Evolutionary conservation across 1,140 invertebrate genomes (phyloP).

Genomic region (Nixonia krombeini): DNA sequence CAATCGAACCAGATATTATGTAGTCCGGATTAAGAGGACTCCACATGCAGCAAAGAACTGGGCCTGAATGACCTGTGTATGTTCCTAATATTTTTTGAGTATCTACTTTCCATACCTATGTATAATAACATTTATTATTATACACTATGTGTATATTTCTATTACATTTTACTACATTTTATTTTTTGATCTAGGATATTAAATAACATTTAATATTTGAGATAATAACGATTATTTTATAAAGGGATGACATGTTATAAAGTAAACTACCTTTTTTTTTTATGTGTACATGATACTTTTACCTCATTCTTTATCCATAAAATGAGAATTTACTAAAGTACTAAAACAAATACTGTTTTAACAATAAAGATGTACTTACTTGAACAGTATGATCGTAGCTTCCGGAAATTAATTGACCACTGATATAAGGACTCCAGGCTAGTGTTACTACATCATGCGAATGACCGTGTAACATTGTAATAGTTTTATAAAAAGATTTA

Average conservation of each 20-base stretch:
- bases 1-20: constrained; percentile 75
- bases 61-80: constrained; percentile 72
- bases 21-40: constrained; percentile 76
- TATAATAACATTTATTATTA: constrained; percentile 30
- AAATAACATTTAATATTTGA: no score
- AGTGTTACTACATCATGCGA: constrained; percentile 74
- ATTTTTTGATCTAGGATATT: no score
- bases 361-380: constrained; percentile 69
- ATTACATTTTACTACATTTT: no score
- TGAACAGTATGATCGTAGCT: constrained; percentile 79
- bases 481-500: constrained; percentile 54
- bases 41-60: constrained; percentile 75
- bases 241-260: no score
- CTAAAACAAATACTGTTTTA: no score
- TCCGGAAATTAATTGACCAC: constrained; percentile 77
- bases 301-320: no score
- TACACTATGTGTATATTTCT: no score
- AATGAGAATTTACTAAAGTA: no score
- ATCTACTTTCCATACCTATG: constrained; percentile 81
- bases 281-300: no score
- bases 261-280: no score
- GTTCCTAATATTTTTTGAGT: constrained; percentile 73
- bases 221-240: no score
- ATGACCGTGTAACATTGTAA: constrained; percentile 76
- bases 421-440: constrained; percentile 81